Conservation (phyloP, 2,888 invertebrate species). For the Clostera curtula region DNA sequence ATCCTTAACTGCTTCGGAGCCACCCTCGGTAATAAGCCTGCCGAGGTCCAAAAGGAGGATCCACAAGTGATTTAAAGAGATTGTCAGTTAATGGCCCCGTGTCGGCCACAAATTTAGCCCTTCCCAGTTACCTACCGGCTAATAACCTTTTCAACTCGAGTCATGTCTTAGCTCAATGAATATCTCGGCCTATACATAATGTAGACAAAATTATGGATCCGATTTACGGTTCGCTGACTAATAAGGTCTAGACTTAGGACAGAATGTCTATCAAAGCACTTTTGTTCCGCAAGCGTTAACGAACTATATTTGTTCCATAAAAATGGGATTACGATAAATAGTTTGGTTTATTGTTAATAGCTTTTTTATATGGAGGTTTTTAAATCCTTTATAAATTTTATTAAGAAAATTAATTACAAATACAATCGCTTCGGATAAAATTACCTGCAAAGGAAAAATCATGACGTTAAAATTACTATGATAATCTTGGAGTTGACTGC, state of each 20-base stretch:
- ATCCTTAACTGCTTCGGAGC: slow-evolving; percentile 32
- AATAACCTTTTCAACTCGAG: slow-evolving; percentile 29
- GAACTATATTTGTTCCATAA: too few species aligned
- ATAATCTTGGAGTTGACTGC: slow-evolving; percentile 41
- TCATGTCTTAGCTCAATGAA: slow-evolving; percentile 15
- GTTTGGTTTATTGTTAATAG: too few species aligned
- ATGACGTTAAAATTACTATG: slow-evolving; percentile 35
- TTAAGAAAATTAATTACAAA: slow-evolving; percentile 33
- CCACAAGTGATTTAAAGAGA: slow-evolving; percentile 69
- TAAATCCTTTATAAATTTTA: slow-evolving; percentile 23
- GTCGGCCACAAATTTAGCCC: slow-evolving; percentile 61
- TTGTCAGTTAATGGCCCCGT: slow-evolving; percentile 62
- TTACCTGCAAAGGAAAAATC: slow-evolving; percentile 23
- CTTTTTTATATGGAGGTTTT: slow-evolving; percentile 19
- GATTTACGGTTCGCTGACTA: slow-evolving; percentile 1
- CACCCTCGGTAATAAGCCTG: slow-evolving; percentile 59
- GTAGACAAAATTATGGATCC: slow-evolving; percentile 21
- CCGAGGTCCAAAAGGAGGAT: slow-evolving; percentile 45
- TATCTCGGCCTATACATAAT: slow-evolving; percentile 10
- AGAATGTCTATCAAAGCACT: too few species aligned
- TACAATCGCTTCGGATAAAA: slow-evolving; percentile 23
- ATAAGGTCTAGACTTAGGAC: neutral
- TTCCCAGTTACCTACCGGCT: slow-evolving; percentile 41
- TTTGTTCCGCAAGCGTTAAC: too few species aligned
- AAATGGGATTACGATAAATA: too few species aligned